These are phyloP conservation scores for Drosophila equinoxialis DNA, from an alignment of 1,140 invertebrate species.

Conservation along the genomic window DNA sequence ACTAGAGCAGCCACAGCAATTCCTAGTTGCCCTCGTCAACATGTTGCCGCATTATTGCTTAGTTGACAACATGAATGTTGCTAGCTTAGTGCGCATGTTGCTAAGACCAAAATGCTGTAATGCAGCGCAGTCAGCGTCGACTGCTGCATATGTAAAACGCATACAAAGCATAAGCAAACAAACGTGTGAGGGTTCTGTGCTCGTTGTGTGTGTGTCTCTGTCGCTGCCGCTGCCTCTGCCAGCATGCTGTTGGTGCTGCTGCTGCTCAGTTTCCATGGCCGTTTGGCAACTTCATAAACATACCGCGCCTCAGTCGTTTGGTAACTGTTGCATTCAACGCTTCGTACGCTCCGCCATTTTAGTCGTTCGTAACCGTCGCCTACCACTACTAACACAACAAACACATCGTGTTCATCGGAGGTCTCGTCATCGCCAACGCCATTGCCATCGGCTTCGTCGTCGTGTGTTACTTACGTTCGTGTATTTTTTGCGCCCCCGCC, in stretches of 20 bases:
- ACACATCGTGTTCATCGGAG: not conserved
- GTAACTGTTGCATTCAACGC: slow-evolving; percentile 82
- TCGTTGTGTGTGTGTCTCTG: slow-evolving; percentile 16
- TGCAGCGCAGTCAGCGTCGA: slow-evolving; percentile 44
- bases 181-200: slow-evolving; percentile 13
- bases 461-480: slow-evolving; percentile 25
- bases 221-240: slow-evolving; percentile 20
- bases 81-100: slow-evolving; percentile 72
- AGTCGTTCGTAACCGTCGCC: slow-evolving; percentile 33
- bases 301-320: slow-evolving; percentile 73
- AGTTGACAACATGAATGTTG: slow-evolving; percentile 54
- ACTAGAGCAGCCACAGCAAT: slow-evolving; percentile 27
- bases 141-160: slow-evolving; percentile 57
- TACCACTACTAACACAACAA: too few species aligned
- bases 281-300: slow-evolving; percentile 79
- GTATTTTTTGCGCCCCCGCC: slow-evolving; percentile 18
- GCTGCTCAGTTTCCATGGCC: slow-evolving; percentile 45
- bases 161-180: slow-evolving; percentile 38
- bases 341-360: slow-evolving; percentile 65
- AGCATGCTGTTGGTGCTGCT: slow-evolving; percentile 12
- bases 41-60: slow-evolving; percentile 3
- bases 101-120: slow-evolving; percentile 31
- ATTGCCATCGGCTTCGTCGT: slow-evolving; percentile 15
- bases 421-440: too few species aligned
- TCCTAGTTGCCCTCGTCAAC: slow-evolving; percentile 30